Conservation (phyloP, 2,888 invertebrate species). For the Phragmatobia fuliginosa region DNA sequence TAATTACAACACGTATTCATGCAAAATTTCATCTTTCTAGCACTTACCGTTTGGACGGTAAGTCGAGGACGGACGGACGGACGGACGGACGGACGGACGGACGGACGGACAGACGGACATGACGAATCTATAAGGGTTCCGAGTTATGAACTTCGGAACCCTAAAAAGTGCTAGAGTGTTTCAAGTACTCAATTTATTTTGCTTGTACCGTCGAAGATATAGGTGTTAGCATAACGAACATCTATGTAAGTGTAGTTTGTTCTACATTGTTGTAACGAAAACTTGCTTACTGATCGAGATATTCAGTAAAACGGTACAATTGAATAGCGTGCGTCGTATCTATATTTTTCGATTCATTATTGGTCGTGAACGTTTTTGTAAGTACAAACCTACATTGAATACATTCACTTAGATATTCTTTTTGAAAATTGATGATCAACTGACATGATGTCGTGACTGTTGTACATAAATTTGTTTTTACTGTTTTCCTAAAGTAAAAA, state of each 20-base stretch:
- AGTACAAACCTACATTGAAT: conserved; percentile 13
- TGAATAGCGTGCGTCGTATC: conserved; percentile 22
- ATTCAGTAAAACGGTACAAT: conserved; percentile 1
- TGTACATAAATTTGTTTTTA: neutral
- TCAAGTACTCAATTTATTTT: too few relatives aligned
- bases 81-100: too few relatives aligned
- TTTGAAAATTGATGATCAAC: conserved; percentile 18
- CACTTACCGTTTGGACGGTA: too few relatives aligned
- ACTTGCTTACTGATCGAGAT: neutral
- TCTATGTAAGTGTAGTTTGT: neutral
- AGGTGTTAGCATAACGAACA: too few relatives aligned
- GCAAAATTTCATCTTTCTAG: too few relatives aligned
- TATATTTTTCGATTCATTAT: conserved; percentile 17
- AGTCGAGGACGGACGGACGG: too few relatives aligned
- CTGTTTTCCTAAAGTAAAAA: neutral
- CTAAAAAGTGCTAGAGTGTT: too few relatives aligned
- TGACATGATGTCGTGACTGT: conserved; percentile 24
- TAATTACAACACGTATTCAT: too few relatives aligned
- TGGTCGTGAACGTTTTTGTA: conserved; percentile 16
- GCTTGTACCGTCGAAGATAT: too few relatives aligned
- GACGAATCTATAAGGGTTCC: too few relatives aligned
- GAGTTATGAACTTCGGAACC: too few relatives aligned
- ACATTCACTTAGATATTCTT: conserved; percentile 4
- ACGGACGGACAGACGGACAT: too few relatives aligned
- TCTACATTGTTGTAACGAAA: neutral